Conservation (phyloP, 2,888 invertebrate species). For the Auanema sp. region DNA sequence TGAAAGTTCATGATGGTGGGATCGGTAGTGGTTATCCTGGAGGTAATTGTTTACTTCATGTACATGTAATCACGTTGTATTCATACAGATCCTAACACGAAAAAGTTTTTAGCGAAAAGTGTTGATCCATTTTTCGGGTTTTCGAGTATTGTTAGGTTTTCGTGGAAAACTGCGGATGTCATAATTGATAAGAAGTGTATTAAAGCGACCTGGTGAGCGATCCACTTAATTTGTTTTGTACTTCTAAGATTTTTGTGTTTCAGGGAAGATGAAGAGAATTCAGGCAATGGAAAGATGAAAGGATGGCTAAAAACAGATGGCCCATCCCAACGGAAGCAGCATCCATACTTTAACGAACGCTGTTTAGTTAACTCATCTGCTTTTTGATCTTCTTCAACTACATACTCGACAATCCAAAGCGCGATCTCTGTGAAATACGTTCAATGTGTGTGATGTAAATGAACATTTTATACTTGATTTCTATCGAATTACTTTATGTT, state of each 20-base stretch:
- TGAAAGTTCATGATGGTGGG: conserved; percentile 40
- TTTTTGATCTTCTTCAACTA: conserved; percentile 14
- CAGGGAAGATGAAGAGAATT: conserved; percentile 17
- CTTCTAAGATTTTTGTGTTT: neutral
- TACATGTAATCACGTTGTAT: neutral
- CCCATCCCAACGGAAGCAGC: conserved; percentile 23
- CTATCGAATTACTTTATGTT: neutral
- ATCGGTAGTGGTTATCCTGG: conserved; percentile 64
- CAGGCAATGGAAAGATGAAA: conserved; percentile 15
- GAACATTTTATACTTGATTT: no score
- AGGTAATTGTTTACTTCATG: conserved; percentile 28
- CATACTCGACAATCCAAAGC: no score
- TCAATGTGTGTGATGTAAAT: no score
- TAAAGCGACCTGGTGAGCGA: conserved; percentile 65
- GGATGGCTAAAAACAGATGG: conserved; percentile 26
- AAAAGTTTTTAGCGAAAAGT: conserved; percentile 80
- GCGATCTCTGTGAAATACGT: no score
- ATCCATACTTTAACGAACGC: conserved; percentile 40
- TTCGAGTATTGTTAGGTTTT: conserved; percentile 87
- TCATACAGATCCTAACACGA: conserved; percentile 83
- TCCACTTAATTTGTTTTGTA: neutral
- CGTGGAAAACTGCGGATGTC: conserved; percentile 91
- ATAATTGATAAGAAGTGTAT: conserved; percentile 76
- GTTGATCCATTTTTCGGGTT: conserved; percentile 91
- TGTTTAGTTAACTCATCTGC: conserved; percentile 26